Percentiles rank a stretch among this genome's conserved stretches.
Evolutionary conservation across 64 coral and sea anemone species (phyloP).

Genomic region (Montipora capricornis): DNA sequence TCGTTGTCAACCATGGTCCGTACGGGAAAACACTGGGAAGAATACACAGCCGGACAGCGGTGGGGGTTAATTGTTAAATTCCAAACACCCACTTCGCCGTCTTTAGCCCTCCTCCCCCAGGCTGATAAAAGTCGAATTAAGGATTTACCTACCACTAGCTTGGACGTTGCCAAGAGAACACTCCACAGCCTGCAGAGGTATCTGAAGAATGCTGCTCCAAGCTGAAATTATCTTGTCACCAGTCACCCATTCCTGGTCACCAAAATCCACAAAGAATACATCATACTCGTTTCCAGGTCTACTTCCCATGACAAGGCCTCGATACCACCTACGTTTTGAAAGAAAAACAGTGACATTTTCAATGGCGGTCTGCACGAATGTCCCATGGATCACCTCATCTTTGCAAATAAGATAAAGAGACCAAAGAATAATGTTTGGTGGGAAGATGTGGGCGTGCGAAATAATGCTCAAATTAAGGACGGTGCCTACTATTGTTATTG

Average conservation of each 20-base stretch:
- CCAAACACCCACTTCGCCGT: no score
- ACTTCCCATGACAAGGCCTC: conserved; percentile 88
- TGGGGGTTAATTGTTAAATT: no score
- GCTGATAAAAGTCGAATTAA: background rate
- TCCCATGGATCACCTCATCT: no score
- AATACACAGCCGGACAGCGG: no score
- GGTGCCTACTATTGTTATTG: no score
- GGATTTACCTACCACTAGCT: conserved; percentile 61
- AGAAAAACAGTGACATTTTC: background rate
- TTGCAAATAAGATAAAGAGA: no score
- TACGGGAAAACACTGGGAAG: background rate
- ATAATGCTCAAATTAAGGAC: no score
- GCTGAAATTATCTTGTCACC: conserved; percentile 72
- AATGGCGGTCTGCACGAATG: no score
- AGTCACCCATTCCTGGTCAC: conserved; percentile 92
- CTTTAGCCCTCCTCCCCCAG: no score
- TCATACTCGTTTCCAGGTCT: conserved; percentile 92
- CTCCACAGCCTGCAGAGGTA: conserved; percentile 94
- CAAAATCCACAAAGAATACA: conserved; percentile 95
- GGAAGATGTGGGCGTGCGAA: no score
- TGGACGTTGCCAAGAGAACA: conserved; percentile 86
- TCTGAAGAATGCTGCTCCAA: conserved; percentile 76
- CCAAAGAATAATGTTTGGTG: no score
- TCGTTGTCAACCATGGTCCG: conserved; percentile 12
- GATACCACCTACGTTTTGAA: conserved; percentile 76